Base-by-base conservation (phyloP, 2,888 invertebrate species). In the Platerodrilus igneus region DNA sequence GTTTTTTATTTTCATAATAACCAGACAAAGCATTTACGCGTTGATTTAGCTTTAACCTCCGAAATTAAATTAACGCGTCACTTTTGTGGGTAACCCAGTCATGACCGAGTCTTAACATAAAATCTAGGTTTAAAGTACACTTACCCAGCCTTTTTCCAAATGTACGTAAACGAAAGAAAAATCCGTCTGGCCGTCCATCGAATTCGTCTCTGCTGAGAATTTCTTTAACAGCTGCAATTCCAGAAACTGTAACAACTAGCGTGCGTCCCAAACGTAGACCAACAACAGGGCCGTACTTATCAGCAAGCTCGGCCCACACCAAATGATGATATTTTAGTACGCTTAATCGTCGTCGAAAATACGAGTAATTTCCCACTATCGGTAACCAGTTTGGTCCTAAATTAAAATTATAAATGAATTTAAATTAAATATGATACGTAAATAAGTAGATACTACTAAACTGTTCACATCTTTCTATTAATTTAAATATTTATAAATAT, bases 141-240 rank as follows among this genome's bases (percentile, higher is more conserved):
- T 33, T 60, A 82, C 86, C 86, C 48, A 75, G 66, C 62, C 77
- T 69, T 60, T 79, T 75, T 9, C 83, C 83, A 45, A 81, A 77
- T 15, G 82, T 75, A 37, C 85, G 71, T 40, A 83, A 62, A 47
- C 75, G 71, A 51, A 81, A 76, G 57, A 84, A 81, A 58, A 82
- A 85, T 16, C 78, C 83, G 50, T 81, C 75, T 0, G 85, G 85
- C 40, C 86, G 71, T 1, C 81, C 83, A 55, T 81, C 80, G 51
- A 83, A 82, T 41, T 79, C 79, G 10, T 77, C 77, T 6, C 73
- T 70, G 1, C 71, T 70, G 25, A 82, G 71, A 4, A 78, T 76
- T 57, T 79, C 76, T 25, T 73, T 74, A 3, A 81, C 73, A 29
- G 79, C 74, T 37, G 78, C 74, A 22, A 74, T 68, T 1, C 81